Evolutionary conservation across 2,797 vertebrate genomes (phyloP).

Genomic region (Squalus acanthias): DNA sequence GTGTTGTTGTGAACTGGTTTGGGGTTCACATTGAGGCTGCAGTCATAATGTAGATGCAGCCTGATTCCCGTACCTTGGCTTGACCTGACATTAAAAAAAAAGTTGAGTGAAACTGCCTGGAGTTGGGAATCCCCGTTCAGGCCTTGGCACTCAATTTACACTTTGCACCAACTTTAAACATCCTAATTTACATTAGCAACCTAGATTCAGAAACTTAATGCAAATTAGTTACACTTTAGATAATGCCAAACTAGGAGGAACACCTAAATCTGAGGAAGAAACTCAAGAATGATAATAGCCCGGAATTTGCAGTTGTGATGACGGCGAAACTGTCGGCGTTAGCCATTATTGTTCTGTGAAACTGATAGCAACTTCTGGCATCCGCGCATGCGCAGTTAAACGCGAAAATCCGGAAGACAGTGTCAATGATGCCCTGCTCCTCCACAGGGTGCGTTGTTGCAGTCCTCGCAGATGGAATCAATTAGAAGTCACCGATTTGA

Average conservation of each 20-base stretch:
- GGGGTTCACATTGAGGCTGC: not conserved
- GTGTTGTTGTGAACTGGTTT: not conserved
- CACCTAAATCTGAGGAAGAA: not conserved
- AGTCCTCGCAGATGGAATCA: too few relatives aligned
- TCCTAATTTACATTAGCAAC: not conserved
- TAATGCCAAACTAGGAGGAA: not conserved
- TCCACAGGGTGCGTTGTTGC: too few relatives aligned
- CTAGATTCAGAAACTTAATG: not conserved
- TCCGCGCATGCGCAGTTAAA: too few relatives aligned
- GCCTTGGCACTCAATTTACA: not conserved
- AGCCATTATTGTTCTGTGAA: too few relatives aligned
- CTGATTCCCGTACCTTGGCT: not conserved
- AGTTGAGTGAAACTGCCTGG: not conserved
- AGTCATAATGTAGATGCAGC: not conserved
- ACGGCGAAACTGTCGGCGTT: not conserved
- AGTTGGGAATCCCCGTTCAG: not conserved
- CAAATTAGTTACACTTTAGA: not conserved
- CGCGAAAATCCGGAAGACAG: too few relatives aligned
- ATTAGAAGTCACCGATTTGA: too few relatives aligned
- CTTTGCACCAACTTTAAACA: not conserved
- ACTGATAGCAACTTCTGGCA: too few relatives aligned
- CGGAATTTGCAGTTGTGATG: too few relatives aligned
- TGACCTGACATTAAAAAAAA: not conserved
- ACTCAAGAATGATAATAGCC: not conserved
- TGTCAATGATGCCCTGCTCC: too few relatives aligned